Percentiles rank a stretch among this genome's conserved stretches.
Evolutionary conservation across 2,113 vertebrate genomes (phyloP).

Genomic region (Morphnarchus princeps): DNA sequence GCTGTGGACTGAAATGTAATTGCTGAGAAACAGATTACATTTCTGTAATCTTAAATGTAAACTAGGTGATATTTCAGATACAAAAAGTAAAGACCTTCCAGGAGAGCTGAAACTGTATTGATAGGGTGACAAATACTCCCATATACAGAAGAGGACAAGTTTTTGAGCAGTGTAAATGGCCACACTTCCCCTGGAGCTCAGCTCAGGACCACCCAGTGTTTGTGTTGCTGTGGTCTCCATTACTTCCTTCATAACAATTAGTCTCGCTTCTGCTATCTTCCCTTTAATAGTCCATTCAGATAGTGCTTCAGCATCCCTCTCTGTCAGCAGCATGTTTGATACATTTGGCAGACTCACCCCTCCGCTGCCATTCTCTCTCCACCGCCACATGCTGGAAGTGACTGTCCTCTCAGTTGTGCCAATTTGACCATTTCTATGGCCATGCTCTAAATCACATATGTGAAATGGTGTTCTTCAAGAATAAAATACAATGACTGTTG

Average conservation of each 20-base stretch:
- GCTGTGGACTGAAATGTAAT: neutral
- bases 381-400: rapidly evolving
- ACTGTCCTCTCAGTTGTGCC: neutral
- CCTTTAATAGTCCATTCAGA: neutral
- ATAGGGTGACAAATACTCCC: neutral
- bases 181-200: neutral
- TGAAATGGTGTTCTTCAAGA: neutral
- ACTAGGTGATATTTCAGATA: neutral
- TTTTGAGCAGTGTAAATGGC: neutral
- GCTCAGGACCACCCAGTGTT: neutral
- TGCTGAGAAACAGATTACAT: neutral
- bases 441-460: neutral
- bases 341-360: neutral
- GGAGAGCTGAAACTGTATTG: neutral
- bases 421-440: neutral
- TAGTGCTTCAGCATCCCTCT: rapidly evolving
- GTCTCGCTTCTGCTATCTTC: neutral
- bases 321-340: neutral
- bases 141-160: neutral
- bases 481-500: neutral
- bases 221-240: neutral
- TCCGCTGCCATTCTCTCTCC: neutral
- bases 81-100: neutral
- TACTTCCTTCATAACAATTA: neutral
- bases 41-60: neutral